phyloP scores from a whole-genome alignment of 2,888 invertebrate species.

The Augochlorella aurata region DNA sequence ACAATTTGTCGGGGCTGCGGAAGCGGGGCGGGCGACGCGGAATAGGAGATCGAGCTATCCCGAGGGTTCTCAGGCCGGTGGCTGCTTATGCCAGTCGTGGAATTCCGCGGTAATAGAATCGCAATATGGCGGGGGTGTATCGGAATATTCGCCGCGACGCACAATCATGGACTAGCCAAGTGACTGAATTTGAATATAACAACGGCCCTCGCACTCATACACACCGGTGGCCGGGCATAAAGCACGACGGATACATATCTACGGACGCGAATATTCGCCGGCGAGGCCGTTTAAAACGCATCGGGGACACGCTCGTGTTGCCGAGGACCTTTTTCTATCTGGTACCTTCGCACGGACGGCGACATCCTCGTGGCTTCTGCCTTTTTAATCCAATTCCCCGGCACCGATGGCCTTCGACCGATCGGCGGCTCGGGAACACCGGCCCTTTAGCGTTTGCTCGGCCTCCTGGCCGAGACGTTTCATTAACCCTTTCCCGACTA shows the following conservation, averaged over 20 bases:
- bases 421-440: not conserved
- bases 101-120: conserved; percentile 63
- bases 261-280: conserved; percentile 36
- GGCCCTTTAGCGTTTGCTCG: not conserved
- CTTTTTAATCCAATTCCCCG: conserved; percentile 40
- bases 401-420: not conserved
- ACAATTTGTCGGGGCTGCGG: conserved; percentile 51
- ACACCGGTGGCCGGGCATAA: conserved; percentile 74
- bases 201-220: conserved; percentile 73
- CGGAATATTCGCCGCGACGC: conserved; percentile 75
- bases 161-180: conserved; percentile 77
- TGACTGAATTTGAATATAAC: conserved; percentile 80
- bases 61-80: conserved; percentile 39
- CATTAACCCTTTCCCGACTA: no score
- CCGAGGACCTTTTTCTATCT: conserved; percentile 8
- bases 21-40: not conserved
- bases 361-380: conserved; percentile 2
- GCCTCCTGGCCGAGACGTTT: no score
- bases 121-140: conserved; percentile 68
- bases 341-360: not conserved
- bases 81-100: conserved; percentile 65
- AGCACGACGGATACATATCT: conserved; percentile 79
- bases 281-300: conserved; percentile 36
- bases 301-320: conserved; percentile 48
- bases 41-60: conserved; percentile 4